phyloP scores from a whole-genome alignment of 2,888 invertebrate species.

The Tinea pellionella region DNA sequence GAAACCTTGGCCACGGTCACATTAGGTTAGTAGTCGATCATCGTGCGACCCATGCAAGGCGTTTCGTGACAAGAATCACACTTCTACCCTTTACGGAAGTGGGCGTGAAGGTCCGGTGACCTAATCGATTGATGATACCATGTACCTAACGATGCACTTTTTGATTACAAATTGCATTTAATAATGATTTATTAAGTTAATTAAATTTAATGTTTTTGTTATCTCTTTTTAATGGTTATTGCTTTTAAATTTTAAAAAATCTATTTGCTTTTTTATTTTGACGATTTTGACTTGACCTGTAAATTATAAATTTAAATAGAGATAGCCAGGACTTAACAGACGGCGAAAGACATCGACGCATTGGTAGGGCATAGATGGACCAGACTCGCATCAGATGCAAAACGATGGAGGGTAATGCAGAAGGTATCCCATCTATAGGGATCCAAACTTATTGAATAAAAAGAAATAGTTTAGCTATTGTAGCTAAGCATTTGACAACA shows the following conservation, averaged over 20 bases:
- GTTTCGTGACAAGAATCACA: constrained; percentile 4
- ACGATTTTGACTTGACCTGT: too few relatives aligned
- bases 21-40: not conserved
- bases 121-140: not conserved
- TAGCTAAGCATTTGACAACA: too few relatives aligned
- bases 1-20: not conserved
- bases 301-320: too few relatives aligned
- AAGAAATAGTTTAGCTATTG: too few relatives aligned
- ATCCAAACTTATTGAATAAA: too few relatives aligned
- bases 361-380: too few relatives aligned
- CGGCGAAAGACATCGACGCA: too few relatives aligned
- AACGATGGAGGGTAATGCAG: too few relatives aligned
- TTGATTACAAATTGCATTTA: not conserved
- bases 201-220: not conserved
- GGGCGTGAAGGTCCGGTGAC: constrained; percentile 5
- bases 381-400: too few relatives aligned
- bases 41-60: constrained; percentile 4
- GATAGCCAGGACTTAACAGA: too few relatives aligned
- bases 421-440: too few relatives aligned
- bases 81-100: constrained; percentile 7
- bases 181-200: not conserved
- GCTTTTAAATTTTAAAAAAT: not conserved
- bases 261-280: too few relatives aligned
- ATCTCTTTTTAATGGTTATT: not conserved
- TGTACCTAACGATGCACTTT: not conserved